Conservation (phyloP, 1,140 invertebrate species). For the Portunus trituberculatus region DNA sequence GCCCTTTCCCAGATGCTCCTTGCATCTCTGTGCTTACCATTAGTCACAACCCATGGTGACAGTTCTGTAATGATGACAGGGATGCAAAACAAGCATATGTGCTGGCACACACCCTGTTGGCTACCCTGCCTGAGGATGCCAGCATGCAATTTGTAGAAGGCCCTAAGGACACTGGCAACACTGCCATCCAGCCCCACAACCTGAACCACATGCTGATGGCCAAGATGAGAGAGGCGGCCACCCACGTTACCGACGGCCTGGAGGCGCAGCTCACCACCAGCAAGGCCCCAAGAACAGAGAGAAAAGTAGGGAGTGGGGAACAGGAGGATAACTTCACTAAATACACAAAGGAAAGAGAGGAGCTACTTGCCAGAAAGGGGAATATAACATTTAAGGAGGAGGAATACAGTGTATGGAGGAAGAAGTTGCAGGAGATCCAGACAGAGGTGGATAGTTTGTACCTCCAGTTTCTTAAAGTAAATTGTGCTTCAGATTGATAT, state of each 20-base stretch:
- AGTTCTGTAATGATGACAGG: conserved; percentile 16
- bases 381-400: conserved; percentile 56
- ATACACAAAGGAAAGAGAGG: conserved; percentile 51
- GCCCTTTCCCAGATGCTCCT: background rate
- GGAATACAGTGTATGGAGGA: conserved; percentile 52
- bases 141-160: background rate
- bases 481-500: background rate
- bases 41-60: background rate
- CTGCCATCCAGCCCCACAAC: background rate
- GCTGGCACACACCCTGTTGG: conserved; percentile 58
- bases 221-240: conserved; percentile 54
- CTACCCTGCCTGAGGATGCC: conserved; percentile 49
- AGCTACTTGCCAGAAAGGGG: conserved; percentile 44
- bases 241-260: conserved; percentile 13
- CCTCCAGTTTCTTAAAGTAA: conserved; percentile 55
- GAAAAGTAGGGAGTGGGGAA: background rate
- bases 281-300: conserved; percentile 18
- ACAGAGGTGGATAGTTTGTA: conserved; percentile 62
- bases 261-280: background rate
- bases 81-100: conserved; percentile 55
- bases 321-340: background rate
- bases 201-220: conserved; percentile 40
- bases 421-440: conserved; percentile 35
- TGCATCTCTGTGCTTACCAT: background rate
- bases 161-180: background rate